phyloP scores from a whole-genome alignment of 1,140 invertebrate species.

The Oppia nitens region DNA sequence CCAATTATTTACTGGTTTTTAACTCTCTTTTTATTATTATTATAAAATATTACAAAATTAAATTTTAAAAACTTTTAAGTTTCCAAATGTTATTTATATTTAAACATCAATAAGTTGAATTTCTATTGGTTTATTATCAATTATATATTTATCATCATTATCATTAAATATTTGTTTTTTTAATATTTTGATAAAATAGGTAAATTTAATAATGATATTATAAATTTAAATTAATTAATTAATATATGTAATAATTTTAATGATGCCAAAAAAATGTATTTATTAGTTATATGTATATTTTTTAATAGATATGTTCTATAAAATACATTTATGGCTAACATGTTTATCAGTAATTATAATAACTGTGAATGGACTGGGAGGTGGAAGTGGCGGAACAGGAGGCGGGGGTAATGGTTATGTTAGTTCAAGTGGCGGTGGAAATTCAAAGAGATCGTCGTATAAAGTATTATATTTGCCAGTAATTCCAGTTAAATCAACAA shows the following conservation, averaged over 20 bases:
- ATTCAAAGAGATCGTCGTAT: slow-evolving; percentile 5
- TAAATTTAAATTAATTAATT: too few relatives aligned
- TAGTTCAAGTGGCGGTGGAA: background rate
- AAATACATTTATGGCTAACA: background rate
- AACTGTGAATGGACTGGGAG: background rate
- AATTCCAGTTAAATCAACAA: slow-evolving; percentile 3
- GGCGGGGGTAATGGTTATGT: slow-evolving; percentile 2
- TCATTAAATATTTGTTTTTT: too few relatives aligned
- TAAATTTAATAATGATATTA: too few relatives aligned
- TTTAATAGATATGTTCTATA: background rate
- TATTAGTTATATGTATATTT: background rate
- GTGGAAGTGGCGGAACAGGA: background rate
- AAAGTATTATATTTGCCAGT: slow-evolving; percentile 15
- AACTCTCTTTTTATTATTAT: too few relatives aligned
- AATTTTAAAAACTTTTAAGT: too few relatives aligned
- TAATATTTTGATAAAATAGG: too few relatives aligned
- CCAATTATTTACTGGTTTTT: too few relatives aligned
- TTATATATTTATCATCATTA: too few relatives aligned
- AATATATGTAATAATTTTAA: background rate
- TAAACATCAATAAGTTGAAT: too few relatives aligned
- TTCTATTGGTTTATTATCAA: too few relatives aligned
- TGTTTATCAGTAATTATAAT: background rate
- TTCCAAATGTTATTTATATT: too few relatives aligned
- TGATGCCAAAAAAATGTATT: background rate
- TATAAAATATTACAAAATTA: too few relatives aligned